Evolutionary conservation across 1,140 invertebrate species (phyloP).

Genomic region (Homarus americanus): DNA sequence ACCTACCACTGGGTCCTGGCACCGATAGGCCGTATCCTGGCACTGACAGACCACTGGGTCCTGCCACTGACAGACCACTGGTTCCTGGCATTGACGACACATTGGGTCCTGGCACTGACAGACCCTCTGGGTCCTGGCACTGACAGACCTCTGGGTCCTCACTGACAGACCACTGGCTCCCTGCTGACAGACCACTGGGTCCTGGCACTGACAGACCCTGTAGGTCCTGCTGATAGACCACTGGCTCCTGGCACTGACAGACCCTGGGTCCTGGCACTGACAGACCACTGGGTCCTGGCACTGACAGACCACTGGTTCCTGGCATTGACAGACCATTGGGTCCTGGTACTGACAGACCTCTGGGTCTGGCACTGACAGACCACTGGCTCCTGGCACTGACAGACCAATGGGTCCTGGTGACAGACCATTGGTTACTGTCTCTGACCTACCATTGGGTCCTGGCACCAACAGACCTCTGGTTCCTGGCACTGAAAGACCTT

Average conservation of each 20-base stretch:
- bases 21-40: neutral
- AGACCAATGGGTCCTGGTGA: neutral
- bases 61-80: neutral
- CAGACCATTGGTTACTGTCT: neutral
- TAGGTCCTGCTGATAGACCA: neutral
- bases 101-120: constrained; percentile 9
- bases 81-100: neutral
- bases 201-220: neutral
- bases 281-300: neutral
- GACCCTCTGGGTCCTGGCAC: neutral
- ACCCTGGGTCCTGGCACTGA: neutral
- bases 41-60: neutral
- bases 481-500: neutral
- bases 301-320: neutral
- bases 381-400: neutral
- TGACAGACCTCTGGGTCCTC: neutral
- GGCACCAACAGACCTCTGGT: neutral
- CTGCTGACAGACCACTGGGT: neutral
- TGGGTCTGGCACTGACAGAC: neutral
- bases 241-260: constrained; percentile 2
- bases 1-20: neutral
- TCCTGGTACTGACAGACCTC: neutral
- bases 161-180: neutral
- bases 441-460: neutral
- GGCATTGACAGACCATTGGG: neutral